Base-by-base conservation (phyloP, 2,888 invertebrate species). In the Nomada fucata region DNA sequence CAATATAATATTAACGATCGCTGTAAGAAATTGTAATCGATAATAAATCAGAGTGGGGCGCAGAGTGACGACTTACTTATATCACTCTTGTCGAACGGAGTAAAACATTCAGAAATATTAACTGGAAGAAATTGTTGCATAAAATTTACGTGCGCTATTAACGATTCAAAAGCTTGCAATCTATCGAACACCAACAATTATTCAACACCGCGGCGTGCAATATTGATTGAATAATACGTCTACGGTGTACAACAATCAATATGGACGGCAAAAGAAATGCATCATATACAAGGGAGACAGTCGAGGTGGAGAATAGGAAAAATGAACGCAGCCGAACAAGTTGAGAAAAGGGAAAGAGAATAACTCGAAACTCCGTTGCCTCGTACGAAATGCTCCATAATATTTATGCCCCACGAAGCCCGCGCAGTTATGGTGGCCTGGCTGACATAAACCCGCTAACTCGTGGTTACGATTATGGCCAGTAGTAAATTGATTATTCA, bases 391-490 rank as follows among this genome's bases (percentile, higher is more conserved):
- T 84, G 80, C 69, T 76, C 85, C 87, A 88, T 89, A 91, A 91
- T 91, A 91, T 91, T 90, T 89, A 91, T 90, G 88, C 83, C 88
- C 90, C 85, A 86, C 85, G 86, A 76, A 87, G 88, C 87, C 89
- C 89, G 85, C 89, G 89, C 90, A 90, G 90, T 92, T 90, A 90
- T 86, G 84, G 86, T 83, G 80, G 86, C 73, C 76, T 73, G 81
- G 86, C 82, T 82, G 71, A 77, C 90, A 89, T 92, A 92, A 92
- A 92, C 89, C 90, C 84, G 89, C 91, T 91, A 91, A 92, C 92
- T 92, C 92, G 90, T 90, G 91, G 92, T 92, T 93, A 93, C 92
- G 93, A 92, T 93, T 93, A 93, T 93, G 92, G 92, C 89, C 87
- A 85, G 88, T 86, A 86, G 90, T 91, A 91, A 92, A 93, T 93